phyloP scores from a whole-genome alignment of 1,140 invertebrate species.

The Ceratosolen fusciceps region DNA sequence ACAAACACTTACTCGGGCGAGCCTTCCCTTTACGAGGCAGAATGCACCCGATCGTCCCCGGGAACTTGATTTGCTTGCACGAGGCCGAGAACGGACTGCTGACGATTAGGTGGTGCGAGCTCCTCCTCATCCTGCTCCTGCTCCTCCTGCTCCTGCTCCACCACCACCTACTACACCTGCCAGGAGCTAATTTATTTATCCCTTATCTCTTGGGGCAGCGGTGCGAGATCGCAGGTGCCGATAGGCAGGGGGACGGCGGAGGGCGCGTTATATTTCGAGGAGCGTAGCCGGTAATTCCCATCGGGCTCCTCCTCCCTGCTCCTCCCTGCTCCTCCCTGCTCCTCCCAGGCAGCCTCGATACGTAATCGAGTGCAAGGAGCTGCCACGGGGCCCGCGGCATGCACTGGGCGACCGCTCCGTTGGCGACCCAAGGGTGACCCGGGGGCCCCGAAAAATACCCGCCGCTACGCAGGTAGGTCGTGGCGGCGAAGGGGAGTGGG shows the following conservation, averaged over 20 bases:
- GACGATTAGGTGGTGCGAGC: slow-evolving; percentile 36
- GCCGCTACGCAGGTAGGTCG: too few species aligned
- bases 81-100: not conserved
- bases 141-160: too few species aligned
- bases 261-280: not conserved
- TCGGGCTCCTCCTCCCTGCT: slow-evolving; percentile 2
- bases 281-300: not conserved
- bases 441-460: slow-evolving; percentile 2
- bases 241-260: slow-evolving; percentile 47
- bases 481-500: slow-evolving; percentile 10
- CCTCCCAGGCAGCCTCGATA: not conserved
- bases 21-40: not conserved
- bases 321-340: not conserved
- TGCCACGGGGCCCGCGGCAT: too few species aligned
- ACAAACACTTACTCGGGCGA: too few species aligned
- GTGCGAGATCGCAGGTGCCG: slow-evolving; percentile 62
- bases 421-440: too few species aligned
- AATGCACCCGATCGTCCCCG: too few species aligned
- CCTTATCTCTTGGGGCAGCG: slow-evolving; percentile 56
- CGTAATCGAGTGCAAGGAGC: not conserved
- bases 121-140: too few species aligned
- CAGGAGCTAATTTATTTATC: slow-evolving; percentile 60
- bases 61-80: not conserved
- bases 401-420: too few species aligned
- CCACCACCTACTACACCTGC: slow-evolving; percentile 71